Conservation (phyloP, 2,797 vertebrate species). For the Notamacropus eugenii region DNA sequence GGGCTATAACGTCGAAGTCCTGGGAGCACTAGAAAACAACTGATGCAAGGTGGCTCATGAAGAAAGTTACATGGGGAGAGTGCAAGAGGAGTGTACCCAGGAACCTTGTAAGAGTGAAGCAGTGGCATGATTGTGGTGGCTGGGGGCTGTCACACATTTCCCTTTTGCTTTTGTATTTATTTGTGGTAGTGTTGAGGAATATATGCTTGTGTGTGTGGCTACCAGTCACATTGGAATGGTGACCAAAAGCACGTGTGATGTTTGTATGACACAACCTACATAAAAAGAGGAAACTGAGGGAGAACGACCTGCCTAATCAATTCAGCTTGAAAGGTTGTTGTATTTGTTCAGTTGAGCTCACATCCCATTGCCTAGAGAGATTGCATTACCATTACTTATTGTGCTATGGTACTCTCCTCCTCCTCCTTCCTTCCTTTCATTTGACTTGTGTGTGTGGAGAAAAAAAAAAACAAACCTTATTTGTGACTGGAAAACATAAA, state of each 20-base stretch:
- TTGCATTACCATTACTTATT: neutral
- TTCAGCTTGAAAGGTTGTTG: neutral
- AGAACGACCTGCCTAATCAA: neutral
- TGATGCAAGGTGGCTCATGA: neutral
- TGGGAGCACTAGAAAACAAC: neutral
- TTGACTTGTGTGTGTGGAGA: neutral
- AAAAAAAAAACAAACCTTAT: slow-evolving; percentile 48
- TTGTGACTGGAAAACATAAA: slow-evolving; percentile 56
- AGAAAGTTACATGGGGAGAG: neutral
- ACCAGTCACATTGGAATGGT: neutral
- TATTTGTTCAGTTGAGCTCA: neutral
- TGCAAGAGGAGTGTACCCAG: neutral
- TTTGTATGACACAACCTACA: neutral
- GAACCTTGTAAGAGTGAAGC: too few species aligned
- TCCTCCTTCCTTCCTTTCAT: neutral
- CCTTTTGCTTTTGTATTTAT: neutral
- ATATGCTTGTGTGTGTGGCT: neutral
- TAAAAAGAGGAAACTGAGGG: neutral
- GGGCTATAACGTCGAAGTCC: neutral
- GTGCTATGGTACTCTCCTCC: neutral
- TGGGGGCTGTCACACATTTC: neutral
- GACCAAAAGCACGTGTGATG: neutral
- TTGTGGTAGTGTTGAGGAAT: too few species aligned
- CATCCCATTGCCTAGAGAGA: neutral
- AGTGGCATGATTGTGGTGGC: neutral